A percentile compares a stretch with the other conserved stretches of the same genome.
phyloP scores from a whole-genome alignment of 1,140 invertebrate genomes.

The Latrodectus geometricus region DNA sequence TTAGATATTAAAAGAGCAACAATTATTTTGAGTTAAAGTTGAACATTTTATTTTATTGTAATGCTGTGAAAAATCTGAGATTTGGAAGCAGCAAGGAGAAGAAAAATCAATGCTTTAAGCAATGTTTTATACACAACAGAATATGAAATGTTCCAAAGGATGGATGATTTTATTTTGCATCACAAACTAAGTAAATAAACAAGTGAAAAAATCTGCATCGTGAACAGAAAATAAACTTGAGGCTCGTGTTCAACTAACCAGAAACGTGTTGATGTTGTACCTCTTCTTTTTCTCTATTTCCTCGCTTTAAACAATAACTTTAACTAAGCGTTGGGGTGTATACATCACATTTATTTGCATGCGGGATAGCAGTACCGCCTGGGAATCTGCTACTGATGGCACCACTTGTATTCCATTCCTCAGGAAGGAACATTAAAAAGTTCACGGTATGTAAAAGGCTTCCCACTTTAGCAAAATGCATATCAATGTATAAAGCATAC shows the following conservation, averaged over 20 bases:
- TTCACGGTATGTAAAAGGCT: neutral
- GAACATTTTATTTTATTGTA: too few relatives aligned
- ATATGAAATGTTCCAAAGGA: neutral
- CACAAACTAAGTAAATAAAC: slow-evolving; percentile 7
- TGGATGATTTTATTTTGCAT: neutral
- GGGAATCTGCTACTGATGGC: slow-evolving; percentile 23
- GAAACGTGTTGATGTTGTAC: slow-evolving; percentile 43
- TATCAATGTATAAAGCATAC: slow-evolving; percentile 21
- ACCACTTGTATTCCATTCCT: neutral
- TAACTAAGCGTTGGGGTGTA: neutral
- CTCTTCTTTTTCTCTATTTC: slow-evolving; percentile 7
- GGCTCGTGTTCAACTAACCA: slow-evolving; percentile 37
- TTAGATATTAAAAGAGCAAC: too few relatives aligned
- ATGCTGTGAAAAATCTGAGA: too few relatives aligned
- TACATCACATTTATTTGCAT: slow-evolving; percentile 31
- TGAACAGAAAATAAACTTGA: neutral
- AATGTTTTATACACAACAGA: slow-evolving; percentile 6
- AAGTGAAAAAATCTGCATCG: neutral
- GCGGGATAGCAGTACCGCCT: slow-evolving; percentile 28
- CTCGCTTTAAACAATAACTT: slow-evolving; percentile 11
- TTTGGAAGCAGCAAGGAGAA: too few relatives aligned
- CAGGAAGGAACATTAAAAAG: slow-evolving; percentile 7
- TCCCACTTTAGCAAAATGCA: neutral
- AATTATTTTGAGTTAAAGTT: too few relatives aligned
- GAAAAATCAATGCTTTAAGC: neutral